These are phyloP conservation scores for Chloroceryle amazona DNA, from an alignment of 2,797 vertebrate genomes.

Conservation along the genomic window DNA sequence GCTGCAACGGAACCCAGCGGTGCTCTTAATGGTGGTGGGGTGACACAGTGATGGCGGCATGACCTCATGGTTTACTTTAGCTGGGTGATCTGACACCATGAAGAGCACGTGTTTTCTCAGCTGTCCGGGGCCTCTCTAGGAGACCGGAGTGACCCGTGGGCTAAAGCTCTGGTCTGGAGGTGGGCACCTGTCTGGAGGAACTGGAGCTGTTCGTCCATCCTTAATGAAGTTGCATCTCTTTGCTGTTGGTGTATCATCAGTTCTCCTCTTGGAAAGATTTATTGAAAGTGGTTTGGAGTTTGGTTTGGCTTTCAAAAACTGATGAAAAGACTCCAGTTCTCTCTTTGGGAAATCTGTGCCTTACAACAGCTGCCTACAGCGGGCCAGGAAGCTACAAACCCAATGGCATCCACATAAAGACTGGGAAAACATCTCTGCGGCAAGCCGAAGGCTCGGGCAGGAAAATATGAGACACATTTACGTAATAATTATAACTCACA, in stretches of 20 bases:
- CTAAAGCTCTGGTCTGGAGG: neutral
- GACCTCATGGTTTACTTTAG: conserved; percentile 81
- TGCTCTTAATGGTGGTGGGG: conserved; percentile 65
- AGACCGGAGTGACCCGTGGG: neutral
- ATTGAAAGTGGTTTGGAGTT: neutral
- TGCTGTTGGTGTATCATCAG: neutral
- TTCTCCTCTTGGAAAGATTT: neutral
- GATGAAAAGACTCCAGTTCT: conserved; percentile 9
- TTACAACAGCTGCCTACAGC: neutral
- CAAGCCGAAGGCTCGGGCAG: conserved; percentile 21
- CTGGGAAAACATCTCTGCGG: conserved; percentile 50
- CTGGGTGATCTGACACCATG: neutral
- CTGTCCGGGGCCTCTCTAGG: conserved; percentile 33
- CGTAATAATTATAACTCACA: conserved; percentile 69
- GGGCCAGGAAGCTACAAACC: conserved; percentile 60
- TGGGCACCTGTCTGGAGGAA: neutral
- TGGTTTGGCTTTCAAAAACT: conserved; percentile 21
- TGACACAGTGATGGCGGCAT: conserved; percentile 68
- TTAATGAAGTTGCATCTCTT: neutral
- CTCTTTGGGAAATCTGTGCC: conserved; percentile 6
- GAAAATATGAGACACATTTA: conserved; percentile 64
- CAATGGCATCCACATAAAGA: conserved; percentile 58
- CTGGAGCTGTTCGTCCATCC: neutral
- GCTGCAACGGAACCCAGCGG: conserved; percentile 40
- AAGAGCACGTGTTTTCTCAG: conserved; percentile 75